Percentiles rank a stretch among this genome's conserved stretches.
Conservation (phyloP, 2,888 invertebrate species). For the Acleris emargana region DNA sequence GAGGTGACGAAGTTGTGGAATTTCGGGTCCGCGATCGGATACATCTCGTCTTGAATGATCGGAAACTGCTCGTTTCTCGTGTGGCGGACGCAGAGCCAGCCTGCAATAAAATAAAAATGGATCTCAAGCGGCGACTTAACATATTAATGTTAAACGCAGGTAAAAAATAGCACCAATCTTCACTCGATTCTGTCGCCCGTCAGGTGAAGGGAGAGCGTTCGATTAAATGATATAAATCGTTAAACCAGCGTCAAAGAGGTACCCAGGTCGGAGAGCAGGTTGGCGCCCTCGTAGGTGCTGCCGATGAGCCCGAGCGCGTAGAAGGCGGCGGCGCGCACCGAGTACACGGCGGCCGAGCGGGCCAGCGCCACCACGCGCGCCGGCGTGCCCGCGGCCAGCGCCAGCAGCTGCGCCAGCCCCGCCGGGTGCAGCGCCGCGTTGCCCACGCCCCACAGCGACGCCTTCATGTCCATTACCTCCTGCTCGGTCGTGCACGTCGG, state of each 20-base stretch:
- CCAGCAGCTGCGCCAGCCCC: conserved; percentile 89
- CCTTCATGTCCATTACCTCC: conserved; percentile 91
- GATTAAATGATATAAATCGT: too few species aligned
- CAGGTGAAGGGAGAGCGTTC: too few species aligned
- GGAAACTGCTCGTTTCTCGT: conserved; percentile 91
- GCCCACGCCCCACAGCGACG: conserved; percentile 95
- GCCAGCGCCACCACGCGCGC: conserved; percentile 86
- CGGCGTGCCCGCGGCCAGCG: conserved; percentile 71
- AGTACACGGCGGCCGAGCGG: conserved; percentile 91
- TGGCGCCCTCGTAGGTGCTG: conserved; percentile 92
- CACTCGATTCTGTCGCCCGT: too few species aligned
- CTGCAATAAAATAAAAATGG: conserved; percentile 55
- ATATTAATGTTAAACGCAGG: too few species aligned
- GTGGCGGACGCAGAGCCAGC: conserved; percentile 90
- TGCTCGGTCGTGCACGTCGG: conserved; percentile 86
- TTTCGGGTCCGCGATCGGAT: conserved; percentile 73
- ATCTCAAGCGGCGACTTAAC: too few species aligned
- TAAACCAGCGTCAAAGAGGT: conserved; percentile 45
- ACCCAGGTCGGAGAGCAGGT: conserved; percentile 88
- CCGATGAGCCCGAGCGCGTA: conserved; percentile 94
- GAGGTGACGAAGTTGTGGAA: conserved; percentile 61
- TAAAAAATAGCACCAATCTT: too few species aligned
- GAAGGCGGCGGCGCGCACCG: conserved; percentile 94
- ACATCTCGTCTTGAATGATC: conserved; percentile 87
- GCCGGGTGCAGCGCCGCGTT: conserved; percentile 91